Percentiles rank a stretch among this genome's conserved stretches.
Evolutionary conservation across 1,140 invertebrate species (phyloP).

Genomic region (Leptinotarsa defecta): DNA sequence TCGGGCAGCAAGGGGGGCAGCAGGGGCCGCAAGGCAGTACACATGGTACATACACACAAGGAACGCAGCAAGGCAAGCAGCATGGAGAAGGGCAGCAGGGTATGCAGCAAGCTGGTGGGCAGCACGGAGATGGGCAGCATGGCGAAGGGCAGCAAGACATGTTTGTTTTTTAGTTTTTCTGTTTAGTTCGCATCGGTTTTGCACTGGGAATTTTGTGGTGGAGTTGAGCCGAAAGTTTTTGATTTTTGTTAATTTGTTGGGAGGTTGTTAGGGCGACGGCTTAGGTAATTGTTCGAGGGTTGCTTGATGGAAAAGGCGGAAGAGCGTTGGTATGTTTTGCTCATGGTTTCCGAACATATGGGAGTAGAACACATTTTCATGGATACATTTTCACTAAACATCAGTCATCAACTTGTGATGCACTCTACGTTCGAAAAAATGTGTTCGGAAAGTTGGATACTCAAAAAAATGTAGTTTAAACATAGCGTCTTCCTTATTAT

Average conservation of each 20-base stretch:
- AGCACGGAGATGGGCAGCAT: constrained; percentile 18
- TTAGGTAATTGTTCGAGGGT: neutral
- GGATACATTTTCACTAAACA: too few species aligned
- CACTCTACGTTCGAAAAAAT: too few species aligned
- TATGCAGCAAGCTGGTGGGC: constrained; percentile 36
- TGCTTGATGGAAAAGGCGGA: neutral
- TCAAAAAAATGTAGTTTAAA: too few species aligned
- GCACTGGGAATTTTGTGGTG: constrained; percentile 34
- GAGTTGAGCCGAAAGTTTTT: constrained; percentile 8
- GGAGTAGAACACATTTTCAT: too few species aligned
- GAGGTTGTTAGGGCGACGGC: constrained; percentile 21
- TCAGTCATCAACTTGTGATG: too few species aligned
- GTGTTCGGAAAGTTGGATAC: too few species aligned
- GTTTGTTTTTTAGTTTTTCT: constrained; percentile 21
- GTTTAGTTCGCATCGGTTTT: constrained; percentile 16
- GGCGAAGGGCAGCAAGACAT: constrained; percentile 38
- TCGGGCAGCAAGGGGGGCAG: constrained; percentile 32
- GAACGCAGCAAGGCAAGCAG: constrained; percentile 33
- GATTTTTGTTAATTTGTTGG: neutral
- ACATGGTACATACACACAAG: constrained; percentile 30
- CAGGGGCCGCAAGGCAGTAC: constrained; percentile 30
- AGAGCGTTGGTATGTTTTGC: neutral
- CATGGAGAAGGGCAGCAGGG: constrained; percentile 38
- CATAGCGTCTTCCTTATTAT: too few species aligned
- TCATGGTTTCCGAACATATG: neutral